Base-by-base conservation (phyloP, 2,797 vertebrate species). In the Darevskia mixta region DNA sequence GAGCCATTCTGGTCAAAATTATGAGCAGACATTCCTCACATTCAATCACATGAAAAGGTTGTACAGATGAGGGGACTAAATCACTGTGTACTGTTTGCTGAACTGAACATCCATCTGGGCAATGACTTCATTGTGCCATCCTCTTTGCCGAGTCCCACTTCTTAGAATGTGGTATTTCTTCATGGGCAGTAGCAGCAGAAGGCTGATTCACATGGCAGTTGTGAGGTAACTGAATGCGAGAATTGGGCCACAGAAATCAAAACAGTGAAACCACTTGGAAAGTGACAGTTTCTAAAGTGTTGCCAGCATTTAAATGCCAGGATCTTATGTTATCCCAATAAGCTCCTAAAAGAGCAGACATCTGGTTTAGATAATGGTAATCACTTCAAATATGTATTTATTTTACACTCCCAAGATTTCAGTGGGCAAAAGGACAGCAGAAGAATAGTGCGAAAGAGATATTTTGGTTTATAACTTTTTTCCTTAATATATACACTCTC, bases 341-440 rank as follows among this genome's bases (percentile, higher is more conserved):
- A 94, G 93, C 94, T 92, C 85, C 90, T 90, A 13, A 80, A 88
- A 95, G 90, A 87, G 80, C n/a, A 78, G 85, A 90, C 95, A 94
- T 94, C 94, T 96, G 93, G 90, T 95, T 96, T 94, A 85, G 93
- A 95, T 96, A 94, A 93, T 85, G 90, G 91, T 91, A 94, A 92
- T 93, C 93, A 95, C 92, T 94, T 93, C 91, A 90, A 95, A n/a
- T 95, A 92, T 94, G 94, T 95, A 72, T 86, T 91, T 94, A 90
- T 55, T 55, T 55, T 55, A 55, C 49, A 84, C 29, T 55, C 58
- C 32, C 8, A 75, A 84, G 45, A 38, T 13, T 45, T 69, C 20
- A 67, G n/a, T 75, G 79, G 38, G 72, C 43, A 82, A 87, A 61
- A 82, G 27, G 35, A 23, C 18, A 17, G 13, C 8, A 32, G 18